Percentiles rank a stretch among this genome's conserved stretches.
These are phyloP conservation scores for Idaea dimidiata DNA, from an alignment of 2,888 invertebrate genomes.

Conservation along the genomic window DNA sequence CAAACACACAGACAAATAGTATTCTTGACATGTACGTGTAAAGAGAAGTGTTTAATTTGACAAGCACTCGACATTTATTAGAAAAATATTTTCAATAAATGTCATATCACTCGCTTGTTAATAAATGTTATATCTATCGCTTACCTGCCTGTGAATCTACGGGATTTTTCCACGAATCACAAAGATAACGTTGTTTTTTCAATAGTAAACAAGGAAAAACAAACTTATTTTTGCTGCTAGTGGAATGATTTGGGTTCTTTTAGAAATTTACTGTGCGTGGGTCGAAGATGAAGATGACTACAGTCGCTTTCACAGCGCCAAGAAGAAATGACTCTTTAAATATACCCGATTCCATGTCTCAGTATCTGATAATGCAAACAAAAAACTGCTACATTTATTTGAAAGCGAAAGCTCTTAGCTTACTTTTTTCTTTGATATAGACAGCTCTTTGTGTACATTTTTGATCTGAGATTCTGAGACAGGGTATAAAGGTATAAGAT, in stretches of 20 bases:
- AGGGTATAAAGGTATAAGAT: no score
- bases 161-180: neutral
- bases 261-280: neutral
- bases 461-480: no score
- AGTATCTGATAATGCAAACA: no score
- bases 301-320: no score
- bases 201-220: neutral
- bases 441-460: no score
- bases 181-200: neutral
- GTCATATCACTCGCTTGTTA: neutral
- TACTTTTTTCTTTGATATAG: no score
- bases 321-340: no score
- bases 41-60: neutral
- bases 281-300: no score
- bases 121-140: neutral
- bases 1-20: no score
- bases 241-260: neutral
- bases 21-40: neutral
- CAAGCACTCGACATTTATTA: neutral
- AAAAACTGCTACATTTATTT: no score
- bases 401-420: no score
- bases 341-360: no score
- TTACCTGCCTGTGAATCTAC: neutral
- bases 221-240: neutral
- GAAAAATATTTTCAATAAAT: neutral